Evolutionary conservation across 2,888 invertebrate genomes (phyloP).

Genomic region (Antheraea yamamai): DNA sequence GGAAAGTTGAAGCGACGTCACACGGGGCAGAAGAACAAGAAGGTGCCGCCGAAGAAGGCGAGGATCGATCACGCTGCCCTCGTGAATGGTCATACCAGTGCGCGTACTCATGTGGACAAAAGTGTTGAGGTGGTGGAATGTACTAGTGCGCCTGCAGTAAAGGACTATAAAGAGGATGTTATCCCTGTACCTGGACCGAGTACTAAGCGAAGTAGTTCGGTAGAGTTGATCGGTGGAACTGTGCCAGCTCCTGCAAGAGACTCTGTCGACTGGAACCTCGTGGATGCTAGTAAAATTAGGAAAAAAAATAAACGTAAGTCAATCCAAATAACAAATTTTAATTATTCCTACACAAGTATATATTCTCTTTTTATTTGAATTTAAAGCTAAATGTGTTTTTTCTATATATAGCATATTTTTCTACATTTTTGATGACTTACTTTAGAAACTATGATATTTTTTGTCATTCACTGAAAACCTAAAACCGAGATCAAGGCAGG

Average conservation of each 20-base stretch:
- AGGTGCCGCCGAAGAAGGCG: slow-evolving; percentile 60
- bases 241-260: slow-evolving; percentile 72
- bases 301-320: slow-evolving; percentile 75
- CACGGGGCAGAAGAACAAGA: slow-evolving; percentile 66
- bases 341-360: neutral
- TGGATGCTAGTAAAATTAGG: slow-evolving; percentile 81
- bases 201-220: slow-evolving; percentile 66
- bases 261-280: slow-evolving; percentile 76
- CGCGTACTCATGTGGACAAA: slow-evolving; percentile 50
- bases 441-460: too few species aligned
- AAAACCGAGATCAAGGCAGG: too few species aligned
- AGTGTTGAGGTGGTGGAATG: slow-evolving; percentile 73
- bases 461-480: too few species aligned
- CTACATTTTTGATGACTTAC: too few species aligned
- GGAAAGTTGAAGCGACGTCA: slow-evolving; percentile 67
- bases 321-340: neutral
- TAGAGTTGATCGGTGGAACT: slow-evolving; percentile 71
- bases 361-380: too few species aligned
- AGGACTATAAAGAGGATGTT: slow-evolving; percentile 51
- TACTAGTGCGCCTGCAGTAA: slow-evolving; percentile 47
- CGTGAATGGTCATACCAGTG: slow-evolving; percentile 57
- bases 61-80: slow-evolving; percentile 54
- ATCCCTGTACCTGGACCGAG: slow-evolving; percentile 63
- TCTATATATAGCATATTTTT: too few species aligned
- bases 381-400: too few species aligned